Conservation (phyloP, 35 echinoderm and acorn worm genomes). For the Nesometra sesokonis region DNA sequence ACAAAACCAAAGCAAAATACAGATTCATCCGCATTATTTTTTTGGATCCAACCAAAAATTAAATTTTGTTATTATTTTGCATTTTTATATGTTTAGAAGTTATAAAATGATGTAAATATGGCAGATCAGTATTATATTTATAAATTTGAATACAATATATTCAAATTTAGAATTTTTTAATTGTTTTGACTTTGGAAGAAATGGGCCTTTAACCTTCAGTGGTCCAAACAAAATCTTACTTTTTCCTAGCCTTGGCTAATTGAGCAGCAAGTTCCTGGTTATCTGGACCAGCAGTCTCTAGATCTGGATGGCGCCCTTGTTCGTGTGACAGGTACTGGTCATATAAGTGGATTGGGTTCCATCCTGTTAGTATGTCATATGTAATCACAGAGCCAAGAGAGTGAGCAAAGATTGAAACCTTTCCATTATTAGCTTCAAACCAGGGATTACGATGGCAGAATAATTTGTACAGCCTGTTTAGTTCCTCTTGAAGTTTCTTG, state of each 20-base stretch:
- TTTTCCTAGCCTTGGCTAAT: conserved; percentile 54
- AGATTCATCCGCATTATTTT: too few relatives aligned
- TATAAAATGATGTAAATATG: too few relatives aligned
- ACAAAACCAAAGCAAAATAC: too few relatives aligned
- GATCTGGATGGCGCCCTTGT: conserved; percentile 68
- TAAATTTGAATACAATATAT: too few relatives aligned
- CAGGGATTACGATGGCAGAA: conserved; percentile 82
- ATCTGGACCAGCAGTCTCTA: conserved; percentile 39
- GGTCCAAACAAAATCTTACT: too few relatives aligned
- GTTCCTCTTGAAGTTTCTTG: conserved; percentile 57
- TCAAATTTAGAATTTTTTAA: too few relatives aligned
- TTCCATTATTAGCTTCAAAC: conserved; percentile 93
- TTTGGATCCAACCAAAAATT: too few relatives aligned
- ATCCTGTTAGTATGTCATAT: conserved; percentile 93
- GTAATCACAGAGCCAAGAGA: conserved; percentile 88
- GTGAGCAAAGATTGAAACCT: conserved; percentile 90
- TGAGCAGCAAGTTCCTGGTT: conserved; percentile 65
- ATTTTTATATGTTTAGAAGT: too few relatives aligned
- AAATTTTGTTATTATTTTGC: too few relatives aligned
- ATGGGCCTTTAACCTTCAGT: too few relatives aligned
- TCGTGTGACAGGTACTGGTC: conserved; percentile 91
- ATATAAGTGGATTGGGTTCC: conserved; percentile 98
- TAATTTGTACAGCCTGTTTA: conserved; percentile 57
- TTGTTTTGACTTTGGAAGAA: too few relatives aligned
- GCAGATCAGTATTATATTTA: too few relatives aligned